Base-by-base conservation (phyloP, 2,797 vertebrate species). In the Syngnathus rostellatus region DNA sequence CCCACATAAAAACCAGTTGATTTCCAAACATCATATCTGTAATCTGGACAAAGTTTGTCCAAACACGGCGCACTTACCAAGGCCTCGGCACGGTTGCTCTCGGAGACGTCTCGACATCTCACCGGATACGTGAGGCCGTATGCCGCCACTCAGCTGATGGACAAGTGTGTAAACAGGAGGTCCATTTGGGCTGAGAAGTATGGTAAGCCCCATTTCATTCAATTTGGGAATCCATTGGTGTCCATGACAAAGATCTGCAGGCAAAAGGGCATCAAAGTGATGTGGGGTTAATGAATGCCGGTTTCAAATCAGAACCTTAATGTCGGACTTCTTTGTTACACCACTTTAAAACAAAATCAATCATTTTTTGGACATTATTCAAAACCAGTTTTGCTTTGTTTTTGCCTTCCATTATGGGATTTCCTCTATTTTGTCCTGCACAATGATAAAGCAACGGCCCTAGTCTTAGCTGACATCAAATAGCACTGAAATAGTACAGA, bases 101-200 rank as follows among this genome's bases (percentile, higher is more conserved):
- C 73, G 75, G 78, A 83, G 79, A 86, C 86, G 85, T 87, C 82
- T 87, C 70, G 63, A 58, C 76, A 80, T 85, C 82, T 86, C 70
- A 77, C 23, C 74, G 80, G 80, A 83, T 88, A 84, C 84, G 82
- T 81, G 83, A 88, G 81, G 82, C 85, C 69, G 63, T 72, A 87
- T 25, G 63, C 64, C 65, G 68, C 75, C 68, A 82, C 76, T 79
- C 73, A 72, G 68, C 74, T 91, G 90, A 92, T 71, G 79, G 90
- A 92, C 91, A 92, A 85, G 87, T 86, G 86, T 84, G 84, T 91
- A 92, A 92, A 92, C 89, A 92, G 21, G 25, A 67, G 66, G 77
- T 86, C 86, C 85, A 90, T 90, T 92, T 90, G 77, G 78, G 64
- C 67, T 60, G 68, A 73, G 75, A 80, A 77, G 84, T 76, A 77